Conservation (phyloP, 2,113 vertebrate genomes). For the Corapipo altera region DNA sequence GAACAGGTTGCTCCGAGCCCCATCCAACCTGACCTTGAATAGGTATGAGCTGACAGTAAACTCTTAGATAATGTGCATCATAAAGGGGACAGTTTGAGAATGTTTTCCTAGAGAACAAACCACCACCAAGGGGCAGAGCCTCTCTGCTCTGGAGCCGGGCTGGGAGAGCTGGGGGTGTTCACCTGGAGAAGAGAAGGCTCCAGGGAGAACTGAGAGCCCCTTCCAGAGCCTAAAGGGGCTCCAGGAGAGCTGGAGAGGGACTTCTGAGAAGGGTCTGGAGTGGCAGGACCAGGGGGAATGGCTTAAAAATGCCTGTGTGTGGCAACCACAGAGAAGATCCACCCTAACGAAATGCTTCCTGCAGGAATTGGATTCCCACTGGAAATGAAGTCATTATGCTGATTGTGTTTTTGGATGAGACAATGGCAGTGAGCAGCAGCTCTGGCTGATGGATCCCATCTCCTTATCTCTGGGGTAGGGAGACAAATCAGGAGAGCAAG, state of each 20-base stretch:
- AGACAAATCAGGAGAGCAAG: not conserved
- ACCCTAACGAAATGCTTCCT: constrained; percentile 20
- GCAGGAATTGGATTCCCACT: constrained; percentile 30
- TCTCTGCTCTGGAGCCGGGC: not conserved
- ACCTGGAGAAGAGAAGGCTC: not conserved
- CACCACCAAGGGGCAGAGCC: not conserved
- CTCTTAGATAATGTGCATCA: not conserved
- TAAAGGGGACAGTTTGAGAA: not conserved
- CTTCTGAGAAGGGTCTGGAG: not conserved
- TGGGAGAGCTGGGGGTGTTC: not conserved
- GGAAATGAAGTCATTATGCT: not conserved
- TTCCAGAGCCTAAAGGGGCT: not conserved
- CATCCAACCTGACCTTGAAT: not conserved
- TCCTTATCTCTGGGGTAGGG: not conserved
- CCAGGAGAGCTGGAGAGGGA: not conserved
- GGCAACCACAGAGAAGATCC: not conserved
- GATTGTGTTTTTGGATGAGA: not conserved
- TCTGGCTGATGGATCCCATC: not conserved
- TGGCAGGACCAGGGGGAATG: not conserved
- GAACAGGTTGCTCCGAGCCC: not conserved
- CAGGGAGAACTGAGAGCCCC: not conserved
- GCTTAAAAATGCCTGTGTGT: not conserved
- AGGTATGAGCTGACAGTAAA: not conserved
- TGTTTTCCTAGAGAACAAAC: not conserved
- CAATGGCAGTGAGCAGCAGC: not conserved